phyloP scores from a whole-genome alignment of 30 jellyfish, hydroid and myxozoan species.

The Turritopsis rubra region DNA sequence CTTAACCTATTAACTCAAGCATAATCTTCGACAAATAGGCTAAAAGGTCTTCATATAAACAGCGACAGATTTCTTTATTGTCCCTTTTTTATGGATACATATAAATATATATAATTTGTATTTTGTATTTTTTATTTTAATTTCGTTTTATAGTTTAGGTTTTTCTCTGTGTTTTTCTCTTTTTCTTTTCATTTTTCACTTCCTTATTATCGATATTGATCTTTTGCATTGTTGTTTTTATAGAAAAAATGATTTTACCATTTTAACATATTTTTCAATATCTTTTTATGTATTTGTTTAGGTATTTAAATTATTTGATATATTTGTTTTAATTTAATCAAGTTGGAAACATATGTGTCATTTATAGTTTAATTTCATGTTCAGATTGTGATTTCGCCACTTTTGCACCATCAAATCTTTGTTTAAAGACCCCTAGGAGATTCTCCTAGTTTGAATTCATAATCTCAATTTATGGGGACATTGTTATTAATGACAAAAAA shows the following conservation, averaged over 20 bases:
- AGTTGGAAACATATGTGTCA: neutral
- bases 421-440: no score
- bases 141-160: neutral
- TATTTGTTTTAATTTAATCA: no score
- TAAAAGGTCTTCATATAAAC: neutral
- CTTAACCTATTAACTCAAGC: slow-evolving; percentile 1
- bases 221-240: neutral
- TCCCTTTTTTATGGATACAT: neutral
- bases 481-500: no score
- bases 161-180: neutral
- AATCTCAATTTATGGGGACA: no score
- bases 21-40: neutral
- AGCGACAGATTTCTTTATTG: neutral
- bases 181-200: neutral
- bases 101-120: no score
- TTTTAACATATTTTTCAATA: neutral
- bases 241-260: neutral
- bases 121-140: neutral
- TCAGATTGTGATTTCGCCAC: no score
- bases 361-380: no score
- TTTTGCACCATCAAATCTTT: no score
- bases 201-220: neutral
- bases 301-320: no score
- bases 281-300: neutral
- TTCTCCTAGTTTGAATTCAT: no score